These are phyloP conservation scores for Propithecus coquereli DNA, from an alignment of 2,113 vertebrate genomes.

Conservation along the genomic window DNA sequence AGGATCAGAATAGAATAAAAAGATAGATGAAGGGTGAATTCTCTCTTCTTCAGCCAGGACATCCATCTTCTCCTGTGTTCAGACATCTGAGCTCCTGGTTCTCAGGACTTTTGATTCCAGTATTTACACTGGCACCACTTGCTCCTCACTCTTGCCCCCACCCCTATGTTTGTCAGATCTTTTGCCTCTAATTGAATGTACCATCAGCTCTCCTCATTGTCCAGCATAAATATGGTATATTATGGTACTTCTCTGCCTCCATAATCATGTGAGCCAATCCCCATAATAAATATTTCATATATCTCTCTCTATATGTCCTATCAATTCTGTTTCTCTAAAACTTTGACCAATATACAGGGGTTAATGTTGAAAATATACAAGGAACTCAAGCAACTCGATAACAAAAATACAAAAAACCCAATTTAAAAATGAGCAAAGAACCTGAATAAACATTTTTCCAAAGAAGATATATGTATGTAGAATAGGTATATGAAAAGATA, in stretches of 20 bases:
- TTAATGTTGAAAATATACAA: neutral
- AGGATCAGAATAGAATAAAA: neutral
- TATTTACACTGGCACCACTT: neutral
- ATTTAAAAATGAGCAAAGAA: neutral
- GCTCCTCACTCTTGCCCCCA: neutral
- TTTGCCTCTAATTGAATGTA: neutral
- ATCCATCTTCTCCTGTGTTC: neutral
- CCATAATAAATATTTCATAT: neutral
- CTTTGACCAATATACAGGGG: neutral
- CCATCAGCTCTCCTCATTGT: rapidly evolving
- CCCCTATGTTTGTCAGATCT: neutral
- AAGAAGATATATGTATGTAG: neutral
- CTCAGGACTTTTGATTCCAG: neutral
- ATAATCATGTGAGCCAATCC: neutral
- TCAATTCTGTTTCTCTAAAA: neutral
- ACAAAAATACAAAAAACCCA: neutral
- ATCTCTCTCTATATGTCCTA: neutral
- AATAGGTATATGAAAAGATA: too few species aligned
- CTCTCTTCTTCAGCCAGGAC: neutral
- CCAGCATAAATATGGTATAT: neutral
- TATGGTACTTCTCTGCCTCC: neutral
- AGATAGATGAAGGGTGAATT: neutral
- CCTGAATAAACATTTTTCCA: neutral
- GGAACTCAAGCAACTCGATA: neutral
- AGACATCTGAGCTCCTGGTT: neutral